Conservation (phyloP, 2,888 invertebrate species). For the Mesorhabditis spiculigera region DNA sequence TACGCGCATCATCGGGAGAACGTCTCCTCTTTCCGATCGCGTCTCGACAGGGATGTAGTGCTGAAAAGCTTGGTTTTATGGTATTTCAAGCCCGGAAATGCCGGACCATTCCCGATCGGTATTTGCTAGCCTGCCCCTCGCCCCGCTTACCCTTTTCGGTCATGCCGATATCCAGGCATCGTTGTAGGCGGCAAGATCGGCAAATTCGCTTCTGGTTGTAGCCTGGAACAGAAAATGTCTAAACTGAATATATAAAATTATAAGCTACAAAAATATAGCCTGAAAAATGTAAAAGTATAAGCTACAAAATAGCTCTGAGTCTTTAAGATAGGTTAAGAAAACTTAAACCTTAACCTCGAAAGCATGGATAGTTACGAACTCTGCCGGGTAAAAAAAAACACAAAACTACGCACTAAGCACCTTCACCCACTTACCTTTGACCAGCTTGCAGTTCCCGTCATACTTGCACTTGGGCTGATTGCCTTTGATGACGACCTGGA, state of each 20-base stretch:
- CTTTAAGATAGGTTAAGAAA: no score
- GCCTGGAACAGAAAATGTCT: conserved; percentile 6
- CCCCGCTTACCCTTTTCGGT: conserved; percentile 23
- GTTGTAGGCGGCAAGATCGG: conserved; percentile 29
- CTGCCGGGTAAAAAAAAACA: not conserved
- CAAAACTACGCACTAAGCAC: not conserved
- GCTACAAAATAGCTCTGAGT: not conserved
- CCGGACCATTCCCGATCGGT: not conserved
- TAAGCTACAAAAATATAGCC: conserved; percentile 2
- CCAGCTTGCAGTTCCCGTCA: conserved; percentile 27
- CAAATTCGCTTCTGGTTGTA: conserved; percentile 29
- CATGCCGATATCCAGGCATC: conserved; percentile 36
- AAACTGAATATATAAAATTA: not conserved
- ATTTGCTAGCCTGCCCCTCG: not conserved
- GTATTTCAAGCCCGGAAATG: not conserved
- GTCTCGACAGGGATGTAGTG: conserved; percentile 35
- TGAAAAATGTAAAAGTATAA: conserved; percentile 12
- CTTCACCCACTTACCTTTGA: conserved; percentile 20
- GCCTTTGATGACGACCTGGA: conserved; percentile 23
- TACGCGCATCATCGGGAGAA: not conserved
- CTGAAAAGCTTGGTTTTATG: conserved; percentile 15
- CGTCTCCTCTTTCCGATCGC: conserved; percentile 29
- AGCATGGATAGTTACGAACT: no score
- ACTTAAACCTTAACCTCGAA: no score
- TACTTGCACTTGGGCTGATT: conserved; percentile 28